Evolutionary conservation across 2,888 invertebrate genomes (phyloP), one percentile per base, ranked within the genome.

Genomic region (Drosophila merina): DNA sequence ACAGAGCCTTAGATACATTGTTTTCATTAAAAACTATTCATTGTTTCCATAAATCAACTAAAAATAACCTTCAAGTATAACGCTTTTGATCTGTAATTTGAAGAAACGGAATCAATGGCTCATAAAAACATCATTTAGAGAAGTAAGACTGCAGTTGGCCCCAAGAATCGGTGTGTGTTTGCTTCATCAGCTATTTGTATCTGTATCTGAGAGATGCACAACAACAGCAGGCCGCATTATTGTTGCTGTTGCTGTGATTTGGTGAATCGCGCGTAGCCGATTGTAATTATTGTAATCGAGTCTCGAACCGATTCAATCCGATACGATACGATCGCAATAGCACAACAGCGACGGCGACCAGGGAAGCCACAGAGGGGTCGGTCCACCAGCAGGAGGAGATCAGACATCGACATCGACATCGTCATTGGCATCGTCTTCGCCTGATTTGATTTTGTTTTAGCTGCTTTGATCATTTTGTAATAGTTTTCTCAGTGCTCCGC

Each of bases 281-380:
- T 89, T 85, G 86, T 89, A 89, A 89, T 89, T 89, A 90, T 89
- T 90, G 88, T 89, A 90, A 89, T 89, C 89, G 89, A 89, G 77
- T 86, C 88, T 83, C 86, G 86, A 83, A 83, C 86, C 84, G 86
- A 86, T 86, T 77, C 86, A 80, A 83, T 83, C 82, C 86, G 86
- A 86, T 86, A 83, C 86, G 86, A 85, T 82, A 74, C 68, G 58
- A 52, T 67, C 62, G 54, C 66, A 64, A 55, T 49, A 63, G 64
- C 54, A 30, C 25, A 56, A 10, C 20, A 30, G 45, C 25, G 9
- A 10, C 20, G 25, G 45, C 25, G 9, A 4, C 9, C 7, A 10
- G 5, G 8, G 5, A 40, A 10, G 20, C 1, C 10, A 4, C 8
- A n/a, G 12, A 20, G 51, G 42, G 44, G 54, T 58, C 44, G 36